Conservation (phyloP, 2,888 invertebrate genomes). For the Oligia latruncula region DNA sequence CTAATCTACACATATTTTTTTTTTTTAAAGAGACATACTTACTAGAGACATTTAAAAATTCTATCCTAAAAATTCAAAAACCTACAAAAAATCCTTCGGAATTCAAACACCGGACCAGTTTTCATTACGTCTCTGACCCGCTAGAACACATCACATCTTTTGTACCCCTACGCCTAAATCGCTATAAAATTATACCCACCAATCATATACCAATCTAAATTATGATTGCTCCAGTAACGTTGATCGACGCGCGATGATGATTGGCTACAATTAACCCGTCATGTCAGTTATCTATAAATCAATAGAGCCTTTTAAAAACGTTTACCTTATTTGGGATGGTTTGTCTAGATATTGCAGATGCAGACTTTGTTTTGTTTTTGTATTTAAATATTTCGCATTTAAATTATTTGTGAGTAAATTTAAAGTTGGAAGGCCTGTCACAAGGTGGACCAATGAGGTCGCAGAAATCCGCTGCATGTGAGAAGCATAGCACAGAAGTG, state of each 20-base stretch:
- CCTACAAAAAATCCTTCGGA: conserved; percentile 32
- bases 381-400: conserved; percentile 10
- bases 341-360: conserved; percentile 24
- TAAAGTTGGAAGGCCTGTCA: background rate
- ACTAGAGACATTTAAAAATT: background rate
- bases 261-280: conserved; percentile 78
- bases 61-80: background rate
- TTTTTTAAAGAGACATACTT: too few species aligned
- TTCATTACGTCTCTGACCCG: conserved; percentile 30
- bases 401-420: background rate
- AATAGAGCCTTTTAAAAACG: conserved; percentile 65
- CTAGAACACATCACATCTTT: conserved; percentile 51
- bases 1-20: background rate
- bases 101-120: conserved; percentile 37
- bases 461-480: background rate
- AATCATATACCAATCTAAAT: conserved; percentile 66
- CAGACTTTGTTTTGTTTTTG: conserved; percentile 4
- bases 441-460: background rate
- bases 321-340: conserved; percentile 50
- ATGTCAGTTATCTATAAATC: conserved; percentile 76
- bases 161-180: conserved; percentile 59
- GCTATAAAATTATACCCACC: conserved; percentile 67
- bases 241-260: conserved; percentile 70
- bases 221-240: conserved; percentile 63
- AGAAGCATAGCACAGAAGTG: background rate